phyloP scores from a whole-genome alignment of 2,888 invertebrate genomes.

The Molanna angustata region DNA sequence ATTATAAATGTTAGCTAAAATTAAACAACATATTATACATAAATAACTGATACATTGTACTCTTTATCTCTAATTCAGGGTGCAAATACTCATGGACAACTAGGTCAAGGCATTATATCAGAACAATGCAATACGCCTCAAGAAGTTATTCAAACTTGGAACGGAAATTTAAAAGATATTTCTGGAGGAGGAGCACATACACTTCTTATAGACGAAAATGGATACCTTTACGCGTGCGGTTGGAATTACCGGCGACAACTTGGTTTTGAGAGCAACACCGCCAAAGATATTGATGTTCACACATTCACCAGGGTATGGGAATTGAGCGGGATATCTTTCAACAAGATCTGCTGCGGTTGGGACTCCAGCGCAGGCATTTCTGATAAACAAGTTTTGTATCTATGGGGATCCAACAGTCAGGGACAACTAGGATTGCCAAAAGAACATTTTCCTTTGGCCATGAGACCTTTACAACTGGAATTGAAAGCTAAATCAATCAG shows the following conservation, averaged over 20 bases:
- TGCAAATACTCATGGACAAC: slow-evolving; percentile 80
- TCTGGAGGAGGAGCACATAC: slow-evolving; percentile 78
- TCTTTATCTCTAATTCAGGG: slow-evolving; percentile 59
- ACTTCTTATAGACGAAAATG: slow-evolving; percentile 62
- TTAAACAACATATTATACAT: not conserved
- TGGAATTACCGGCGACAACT: slow-evolving; percentile 76
- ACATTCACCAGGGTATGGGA: slow-evolving; percentile 61
- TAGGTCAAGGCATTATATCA: slow-evolving; percentile 64
- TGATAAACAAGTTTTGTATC: slow-evolving; percentile 64
- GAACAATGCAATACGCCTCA: slow-evolving; percentile 65
- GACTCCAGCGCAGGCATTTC: slow-evolving; percentile 75
- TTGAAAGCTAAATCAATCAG: slow-evolving; percentile 57
- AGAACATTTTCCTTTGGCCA: slow-evolving; percentile 44
- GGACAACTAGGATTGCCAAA: slow-evolving; percentile 71
- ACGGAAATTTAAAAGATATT: slow-evolving; percentile 58
- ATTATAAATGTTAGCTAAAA: not conserved
- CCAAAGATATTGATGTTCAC: slow-evolving; percentile 35
- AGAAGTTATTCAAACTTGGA: slow-evolving; percentile 44
- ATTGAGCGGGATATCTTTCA: slow-evolving; percentile 55
- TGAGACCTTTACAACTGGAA: slow-evolving; percentile 45
- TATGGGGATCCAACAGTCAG: slow-evolving; percentile 81
- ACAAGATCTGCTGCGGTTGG: slow-evolving; percentile 75
- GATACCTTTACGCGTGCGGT: slow-evolving; percentile 73
- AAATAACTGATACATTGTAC: not conserved
- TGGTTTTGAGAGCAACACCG: slow-evolving; percentile 51